Evolutionary conservation across 1,140 invertebrate genomes (phyloP).

Genomic region (Periplaneta americana): DNA sequence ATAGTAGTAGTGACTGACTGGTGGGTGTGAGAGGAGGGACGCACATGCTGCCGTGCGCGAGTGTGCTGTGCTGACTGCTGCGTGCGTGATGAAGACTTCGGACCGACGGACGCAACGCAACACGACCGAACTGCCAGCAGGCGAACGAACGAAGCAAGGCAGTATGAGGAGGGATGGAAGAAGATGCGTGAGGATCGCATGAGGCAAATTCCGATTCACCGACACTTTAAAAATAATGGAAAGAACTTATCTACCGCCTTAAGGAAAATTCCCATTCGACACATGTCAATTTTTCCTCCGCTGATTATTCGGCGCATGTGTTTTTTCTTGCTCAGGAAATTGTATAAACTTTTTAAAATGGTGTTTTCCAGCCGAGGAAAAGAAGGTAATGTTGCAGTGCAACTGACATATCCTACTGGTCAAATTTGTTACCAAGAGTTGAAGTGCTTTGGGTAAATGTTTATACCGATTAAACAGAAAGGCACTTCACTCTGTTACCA

Average conservation of each 20-base stretch:
- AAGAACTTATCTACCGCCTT: conserved; percentile 4
- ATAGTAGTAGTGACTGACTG: conserved; percentile 10
- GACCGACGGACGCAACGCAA: conserved; percentile 15
- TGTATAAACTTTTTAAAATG: conserved; percentile 11
- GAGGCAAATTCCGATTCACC: conserved; percentile 10
- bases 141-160: neutral
- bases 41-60: conserved; percentile 11
- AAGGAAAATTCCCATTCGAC: conserved; percentile 5
- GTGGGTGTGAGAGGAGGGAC: conserved; percentile 18
- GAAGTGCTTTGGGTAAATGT: conserved; percentile 17
- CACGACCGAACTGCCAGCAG: neutral
- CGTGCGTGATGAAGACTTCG: conserved; percentile 12
- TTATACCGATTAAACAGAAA: conserved; percentile 9
- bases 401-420: conserved; percentile 21
- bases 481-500: conserved; percentile 20
- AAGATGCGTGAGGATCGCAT: conserved; percentile 9
- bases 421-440: conserved; percentile 21
- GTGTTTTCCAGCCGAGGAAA: conserved; percentile 15
- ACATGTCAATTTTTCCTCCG: conserved; percentile 12
- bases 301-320: conserved; percentile 9
- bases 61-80: conserved; percentile 9
- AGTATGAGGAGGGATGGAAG: conserved; percentile 7
- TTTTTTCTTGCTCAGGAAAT: conserved; percentile 20
- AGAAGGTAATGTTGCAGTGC: conserved; percentile 14
- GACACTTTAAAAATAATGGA: neutral